Conservation (phyloP, 2,797 vertebrate species). For the Myotis vivesi region DNA sequence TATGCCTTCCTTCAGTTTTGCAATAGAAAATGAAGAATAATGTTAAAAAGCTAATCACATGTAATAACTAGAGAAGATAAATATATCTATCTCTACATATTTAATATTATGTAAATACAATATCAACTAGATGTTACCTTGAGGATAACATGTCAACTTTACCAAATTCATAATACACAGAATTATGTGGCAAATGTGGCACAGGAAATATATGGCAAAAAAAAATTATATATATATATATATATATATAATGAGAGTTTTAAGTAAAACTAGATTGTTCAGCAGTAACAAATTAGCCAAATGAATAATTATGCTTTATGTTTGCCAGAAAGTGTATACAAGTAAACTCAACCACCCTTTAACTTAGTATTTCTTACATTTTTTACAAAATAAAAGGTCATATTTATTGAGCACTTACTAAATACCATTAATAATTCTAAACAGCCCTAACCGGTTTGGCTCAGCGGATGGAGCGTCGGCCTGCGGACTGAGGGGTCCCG, state of each 20-base stretch:
- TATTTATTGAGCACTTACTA: slow-evolving; percentile 41
- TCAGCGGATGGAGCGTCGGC: too few species aligned
- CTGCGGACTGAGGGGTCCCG: too few species aligned
- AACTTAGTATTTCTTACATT: neutral
- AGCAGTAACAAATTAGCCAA: neutral
- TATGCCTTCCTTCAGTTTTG: slow-evolving; percentile 27
- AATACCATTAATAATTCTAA: neutral
- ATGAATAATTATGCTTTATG: slow-evolving; percentile 7
- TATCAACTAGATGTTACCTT: neutral
- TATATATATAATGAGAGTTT: neutral
- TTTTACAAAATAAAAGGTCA: slow-evolving; percentile 45
- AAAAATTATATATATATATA: too few species aligned
- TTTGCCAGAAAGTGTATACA: neutral
- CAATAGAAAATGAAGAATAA: slow-evolving; percentile 45
- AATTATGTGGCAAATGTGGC: neutral
- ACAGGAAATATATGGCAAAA: neutral
- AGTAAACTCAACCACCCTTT: neutral
- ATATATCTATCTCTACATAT: neutral
- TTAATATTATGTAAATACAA: neutral
- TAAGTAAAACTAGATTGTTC: slow-evolving; percentile 9
- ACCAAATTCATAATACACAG: neutral
- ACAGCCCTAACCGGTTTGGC: too few species aligned
- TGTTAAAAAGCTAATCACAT: neutral
- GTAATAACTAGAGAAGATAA: neutral
- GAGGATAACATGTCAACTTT: slow-evolving; percentile 18